Evolutionary conservation across 2,113 vertebrate species (phyloP).

Genomic region (Peucedramus taeniatus): DNA sequence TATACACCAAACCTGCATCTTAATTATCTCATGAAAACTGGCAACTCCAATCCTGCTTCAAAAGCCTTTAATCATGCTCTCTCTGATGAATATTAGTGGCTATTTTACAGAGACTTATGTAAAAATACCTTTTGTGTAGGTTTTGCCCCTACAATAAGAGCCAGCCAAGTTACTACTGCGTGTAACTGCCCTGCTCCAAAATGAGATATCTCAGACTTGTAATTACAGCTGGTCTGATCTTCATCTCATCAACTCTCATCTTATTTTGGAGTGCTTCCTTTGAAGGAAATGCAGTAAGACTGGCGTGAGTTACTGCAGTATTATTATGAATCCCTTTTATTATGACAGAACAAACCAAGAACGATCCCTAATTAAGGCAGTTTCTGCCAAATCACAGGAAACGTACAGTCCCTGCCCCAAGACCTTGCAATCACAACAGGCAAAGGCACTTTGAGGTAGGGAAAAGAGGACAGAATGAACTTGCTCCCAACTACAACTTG

Average conservation of each 20-base stretch:
- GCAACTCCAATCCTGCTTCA: conserved; percentile 11
- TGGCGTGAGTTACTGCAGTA: neutral
- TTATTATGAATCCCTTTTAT: neutral
- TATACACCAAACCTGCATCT: neutral
- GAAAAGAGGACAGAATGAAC: neutral
- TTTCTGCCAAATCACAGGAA: neutral
- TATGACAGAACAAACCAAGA: neutral
- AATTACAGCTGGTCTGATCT: conserved; percentile 34
- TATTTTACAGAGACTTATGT: neutral
- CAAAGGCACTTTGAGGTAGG: neutral
- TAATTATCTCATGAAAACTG: conserved; percentile 32
- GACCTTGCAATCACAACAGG: neutral
- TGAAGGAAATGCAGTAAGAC: conserved; percentile 13
- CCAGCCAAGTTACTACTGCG: neutral
- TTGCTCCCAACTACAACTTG: neutral
- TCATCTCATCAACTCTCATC: conserved; percentile 3
- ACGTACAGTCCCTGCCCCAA: neutral
- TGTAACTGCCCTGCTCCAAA: neutral
- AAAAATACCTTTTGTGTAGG: neutral
- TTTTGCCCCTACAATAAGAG: neutral
- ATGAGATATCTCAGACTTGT: neutral
- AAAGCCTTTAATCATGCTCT: conserved; percentile 32
- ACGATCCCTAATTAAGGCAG: neutral
- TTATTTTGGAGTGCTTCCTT: conserved; percentile 34
- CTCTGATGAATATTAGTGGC: neutral